A percentile compares a stretch with the other conserved stretches of the same genome.
Evolutionary conservation across 2,113 vertebrate genomes (phyloP).

Genomic region (Anas platyrhynchos): DNA sequence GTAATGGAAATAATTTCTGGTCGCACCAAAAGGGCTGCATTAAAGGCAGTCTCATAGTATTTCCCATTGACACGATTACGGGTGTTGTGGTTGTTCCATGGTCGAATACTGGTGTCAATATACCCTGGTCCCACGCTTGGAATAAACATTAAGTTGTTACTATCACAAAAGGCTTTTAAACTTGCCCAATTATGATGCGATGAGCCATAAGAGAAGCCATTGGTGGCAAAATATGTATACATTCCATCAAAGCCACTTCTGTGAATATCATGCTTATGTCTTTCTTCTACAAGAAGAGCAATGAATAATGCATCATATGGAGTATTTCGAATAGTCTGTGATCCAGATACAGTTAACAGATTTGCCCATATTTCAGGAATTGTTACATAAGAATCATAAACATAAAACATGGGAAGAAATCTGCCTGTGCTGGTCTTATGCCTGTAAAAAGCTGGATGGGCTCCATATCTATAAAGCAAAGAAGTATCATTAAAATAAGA

Average conservation of each 20-base stretch:
- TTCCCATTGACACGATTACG: constrained; percentile 94
- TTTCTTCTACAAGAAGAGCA: constrained; percentile 93
- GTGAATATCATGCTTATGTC: constrained; percentile 88
- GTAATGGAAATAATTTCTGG: constrained; percentile 93
- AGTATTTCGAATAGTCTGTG: constrained; percentile 86
- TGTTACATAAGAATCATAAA: constrained; percentile 96
- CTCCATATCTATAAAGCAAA: constrained; percentile 87
- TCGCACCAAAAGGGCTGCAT: constrained; percentile 82
- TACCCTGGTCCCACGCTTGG: constrained; percentile 97
- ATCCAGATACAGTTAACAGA: constrained; percentile 86
- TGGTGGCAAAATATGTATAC: constrained; percentile 98
- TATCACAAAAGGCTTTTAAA: constrained; percentile 90
- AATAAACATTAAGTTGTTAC: constrained; percentile 90
- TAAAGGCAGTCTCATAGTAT: constrained; percentile 92
- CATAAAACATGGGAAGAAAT: constrained; percentile 91
- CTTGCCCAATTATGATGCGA: constrained; percentile 91
- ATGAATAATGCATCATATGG: constrained; percentile 91
- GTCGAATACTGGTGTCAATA: constrained; percentile 92
- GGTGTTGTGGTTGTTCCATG: constrained; percentile 95
- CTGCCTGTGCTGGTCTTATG: constrained; percentile 86
- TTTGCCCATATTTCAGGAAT: constrained; percentile 91
- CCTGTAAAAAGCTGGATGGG: constrained; percentile 93
- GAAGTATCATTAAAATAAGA: constrained; percentile 4
- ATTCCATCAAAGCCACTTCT: constrained; percentile 94
- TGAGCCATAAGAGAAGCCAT: constrained; percentile 96